These are phyloP conservation scores for Phaethon lepturus DNA, from an alignment of 2,113 vertebrate genomes.

Conservation along the genomic window DNA sequence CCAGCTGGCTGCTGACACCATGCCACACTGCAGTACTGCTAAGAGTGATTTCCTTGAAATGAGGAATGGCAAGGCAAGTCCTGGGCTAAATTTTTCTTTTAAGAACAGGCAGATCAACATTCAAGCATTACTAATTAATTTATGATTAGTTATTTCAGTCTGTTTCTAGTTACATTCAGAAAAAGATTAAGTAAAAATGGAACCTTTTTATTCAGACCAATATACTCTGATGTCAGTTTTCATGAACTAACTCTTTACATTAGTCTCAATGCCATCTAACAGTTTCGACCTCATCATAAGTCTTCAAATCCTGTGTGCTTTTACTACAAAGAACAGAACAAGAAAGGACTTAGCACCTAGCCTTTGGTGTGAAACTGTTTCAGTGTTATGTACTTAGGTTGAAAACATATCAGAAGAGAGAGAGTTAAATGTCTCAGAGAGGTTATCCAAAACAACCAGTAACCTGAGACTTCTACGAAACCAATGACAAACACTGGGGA, in stretches of 20 bases:
- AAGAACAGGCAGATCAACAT: background rate
- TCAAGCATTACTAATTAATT: background rate
- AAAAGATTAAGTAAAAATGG: background rate
- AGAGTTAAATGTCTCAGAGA: background rate
- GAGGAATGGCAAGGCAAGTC: background rate
- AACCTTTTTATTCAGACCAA: background rate
- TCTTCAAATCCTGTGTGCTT: background rate
- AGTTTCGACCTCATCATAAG: background rate
- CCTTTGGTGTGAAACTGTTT: background rate
- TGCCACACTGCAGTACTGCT: background rate
- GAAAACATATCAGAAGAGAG: background rate
- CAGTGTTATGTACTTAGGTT: accelerated
- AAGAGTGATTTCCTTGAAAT: background rate
- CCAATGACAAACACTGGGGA: background rate
- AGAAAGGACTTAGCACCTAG: background rate
- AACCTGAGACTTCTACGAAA: background rate
- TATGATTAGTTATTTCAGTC: background rate
- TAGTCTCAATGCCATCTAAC: background rate
- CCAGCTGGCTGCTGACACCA: background rate
- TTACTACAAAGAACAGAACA: background rate
- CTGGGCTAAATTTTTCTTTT: background rate
- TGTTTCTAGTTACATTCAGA: background rate
- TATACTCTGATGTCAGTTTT: background rate
- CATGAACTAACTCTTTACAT: background rate
- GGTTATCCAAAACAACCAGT: background rate